A percentile compares a stretch with the other conserved stretches of the same genome.
Conservation (phyloP, 2,888 invertebrate genomes). For the Melieria crassipennis region DNA sequence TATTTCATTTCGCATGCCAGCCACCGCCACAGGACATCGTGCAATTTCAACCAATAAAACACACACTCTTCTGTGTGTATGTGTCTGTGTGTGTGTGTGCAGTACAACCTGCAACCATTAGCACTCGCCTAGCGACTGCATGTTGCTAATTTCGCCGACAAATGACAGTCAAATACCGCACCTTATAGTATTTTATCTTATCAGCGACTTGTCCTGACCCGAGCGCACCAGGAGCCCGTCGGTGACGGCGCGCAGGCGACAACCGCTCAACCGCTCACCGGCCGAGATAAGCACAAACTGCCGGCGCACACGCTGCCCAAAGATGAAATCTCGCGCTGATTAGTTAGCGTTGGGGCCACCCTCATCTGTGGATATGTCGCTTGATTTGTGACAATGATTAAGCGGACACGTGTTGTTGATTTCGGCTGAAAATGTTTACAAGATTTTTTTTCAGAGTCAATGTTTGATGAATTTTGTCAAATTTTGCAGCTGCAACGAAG, state of each 20-base stretch:
- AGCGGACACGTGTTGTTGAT: too few relatives aligned
- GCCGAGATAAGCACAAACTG: background rate
- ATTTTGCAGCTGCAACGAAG: too few relatives aligned
- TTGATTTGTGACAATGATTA: too few relatives aligned
- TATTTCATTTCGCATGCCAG: too few relatives aligned
- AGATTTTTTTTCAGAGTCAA: too few relatives aligned
- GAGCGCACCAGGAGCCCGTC: conserved; percentile 16
- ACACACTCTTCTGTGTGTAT: background rate
- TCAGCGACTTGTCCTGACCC: conserved; percentile 3
- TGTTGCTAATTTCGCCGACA: too few relatives aligned
- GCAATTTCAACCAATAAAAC: background rate
- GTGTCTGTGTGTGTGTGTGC: conserved; percentile 4
- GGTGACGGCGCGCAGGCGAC: background rate
- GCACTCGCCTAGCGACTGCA: too few relatives aligned
- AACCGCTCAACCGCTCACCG: background rate
- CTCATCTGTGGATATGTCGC: too few relatives aligned
- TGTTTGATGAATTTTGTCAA: too few relatives aligned
- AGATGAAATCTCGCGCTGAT: background rate
- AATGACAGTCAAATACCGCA: conserved; percentile 8
- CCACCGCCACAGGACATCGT: too few relatives aligned
- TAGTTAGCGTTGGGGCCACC: too few relatives aligned
- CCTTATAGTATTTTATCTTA: conserved; percentile 27
- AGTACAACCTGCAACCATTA: background rate
- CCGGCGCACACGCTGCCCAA: background rate
- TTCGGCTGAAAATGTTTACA: too few relatives aligned